Base-by-base conservation (phyloP, 2,888 invertebrate species). In the Branchipolynoe longqiensis region DNA sequence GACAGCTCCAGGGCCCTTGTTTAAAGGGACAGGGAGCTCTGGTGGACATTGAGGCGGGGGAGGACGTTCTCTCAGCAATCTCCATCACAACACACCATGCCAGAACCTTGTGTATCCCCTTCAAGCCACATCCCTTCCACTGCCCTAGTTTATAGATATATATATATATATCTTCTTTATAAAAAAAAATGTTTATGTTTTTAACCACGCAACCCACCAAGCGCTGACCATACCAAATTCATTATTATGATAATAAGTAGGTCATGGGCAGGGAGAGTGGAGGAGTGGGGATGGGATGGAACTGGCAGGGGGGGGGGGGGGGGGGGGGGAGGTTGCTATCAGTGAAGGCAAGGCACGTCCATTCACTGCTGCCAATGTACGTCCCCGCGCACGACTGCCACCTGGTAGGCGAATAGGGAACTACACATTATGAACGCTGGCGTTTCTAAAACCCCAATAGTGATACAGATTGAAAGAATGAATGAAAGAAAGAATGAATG, bases 41-140 rank as follows among this genome's bases (percentile, higher is more conserved):
- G 69, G 69, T 33, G 69, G 69, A 69, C 36, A 69, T 58, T 33
- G 69, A 69, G 38, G 69, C 69, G 69, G 69, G 69, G 69, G 69
- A 69, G 69, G 69, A 69, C 3, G 56, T 56, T 56, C 56, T 14
- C 18, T 56, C 56, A 22, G 22, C 25, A n/a, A 56, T 12, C 6
- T n/a, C 56, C 18, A 22, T 14, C 56, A 56, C 25, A 3, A 56
- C 6, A 56, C n/a, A n/a, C n/a, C n/a, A n/a, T n/a, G 18, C 56
- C 56, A 56, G 56, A 56, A 56, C 56, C 25, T 3, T 22, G 6
- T 56, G n/a, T 14, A 56, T 56, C n/a, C 25, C 12, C 22, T n/a
- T 14, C 18, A 14, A 1, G 56, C 3, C 56, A 14, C 25, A n/a
- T 56, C 12, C 56, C 56, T 4, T n/a, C 56, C 56, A 56, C n/a